phyloP scores from a whole-genome alignment of 2,888 invertebrate species.

The Iphiclides podalirius region DNA sequence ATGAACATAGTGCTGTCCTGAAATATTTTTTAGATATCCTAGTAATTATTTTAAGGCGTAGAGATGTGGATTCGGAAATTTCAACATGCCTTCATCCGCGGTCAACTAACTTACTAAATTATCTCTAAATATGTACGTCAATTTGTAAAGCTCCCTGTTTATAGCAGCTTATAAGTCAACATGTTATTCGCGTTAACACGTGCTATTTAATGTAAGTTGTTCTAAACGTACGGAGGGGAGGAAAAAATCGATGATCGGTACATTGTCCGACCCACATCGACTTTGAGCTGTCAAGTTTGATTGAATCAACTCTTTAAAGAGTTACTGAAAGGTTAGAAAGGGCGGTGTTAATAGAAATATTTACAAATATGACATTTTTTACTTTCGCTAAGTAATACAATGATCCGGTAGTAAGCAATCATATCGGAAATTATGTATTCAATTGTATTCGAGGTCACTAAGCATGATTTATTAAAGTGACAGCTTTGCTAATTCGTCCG shows the following conservation, averaged over 20 bases:
- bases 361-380: no score
- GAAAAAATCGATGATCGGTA: conserved; percentile 69
- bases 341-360: no score
- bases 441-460: no score
- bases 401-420: background rate
- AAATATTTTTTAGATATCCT: no score
- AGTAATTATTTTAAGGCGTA: no score
- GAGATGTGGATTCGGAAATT: no score
- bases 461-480: conserved; percentile 10
- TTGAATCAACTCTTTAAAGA: conserved; percentile 65
- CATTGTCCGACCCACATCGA: conserved; percentile 74
- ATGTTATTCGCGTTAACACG: conserved; percentile 18
- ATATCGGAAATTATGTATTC: no score
- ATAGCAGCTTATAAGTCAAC: conserved; percentile 3
- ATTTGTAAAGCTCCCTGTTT: no score
- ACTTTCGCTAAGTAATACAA: background rate
- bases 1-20: no score
- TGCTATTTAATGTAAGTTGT: conserved; percentile 29
- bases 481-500: conserved; percentile 14
- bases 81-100: no score
- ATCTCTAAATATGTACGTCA: no score
- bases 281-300: conserved; percentile 76
- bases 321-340: conserved; percentile 38
- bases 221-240: conserved; percentile 40
- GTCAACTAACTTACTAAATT: no score